Base-by-base conservation (phyloP, 2,888 invertebrate genomes). In the Neoascia interrupta region DNA sequence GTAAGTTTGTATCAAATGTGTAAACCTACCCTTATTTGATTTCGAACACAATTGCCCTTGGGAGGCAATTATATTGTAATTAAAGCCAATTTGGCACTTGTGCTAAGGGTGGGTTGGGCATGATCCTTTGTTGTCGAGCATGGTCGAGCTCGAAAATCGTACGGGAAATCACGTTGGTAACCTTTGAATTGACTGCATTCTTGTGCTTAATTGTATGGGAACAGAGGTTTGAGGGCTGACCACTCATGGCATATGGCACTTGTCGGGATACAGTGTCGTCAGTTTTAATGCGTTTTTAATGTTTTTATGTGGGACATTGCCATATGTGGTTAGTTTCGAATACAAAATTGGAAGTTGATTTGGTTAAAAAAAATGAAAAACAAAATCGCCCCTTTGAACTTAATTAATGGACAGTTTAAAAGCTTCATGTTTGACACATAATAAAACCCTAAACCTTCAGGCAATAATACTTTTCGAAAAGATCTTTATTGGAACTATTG, bases 1-100 rank as follows among this genome's bases (percentile, higher is more conserved):
- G 97, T 97, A 91, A 92, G 92, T 91, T 16, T 18, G 43, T 6
- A n/a, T 37, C 5, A 13, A 31, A 4, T 19, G 6, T 43, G 18
- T 43, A 6, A 8, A 36, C 23, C n/a, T 39, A 13, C 13, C 8
- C 5, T 5, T 28, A 26, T 47, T 54, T 53, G 53, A 70, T 63
- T 63, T 39, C 31, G 23, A 45, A 49, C 56, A 11, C 63, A 56
- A 47, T 54, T 49, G 53, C 23, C 68, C 60, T 47, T 18, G 6
- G 28, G 47, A 23, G 15, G 39, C 47, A 68, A 74, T 74, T 74
- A 68, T 68, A 37, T 54, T 68, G 74, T 45, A 74, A 68, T 74
- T 61, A 74, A 74, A 60, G 34, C 51, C 53, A 74, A 61, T 61
- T 66, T 45, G 45, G 21, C 28, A 23, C 31, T 31, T 47, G 28